Base-by-base conservation (phyloP, 2,888 invertebrate species). In the Scrobipalpa costella region DNA sequence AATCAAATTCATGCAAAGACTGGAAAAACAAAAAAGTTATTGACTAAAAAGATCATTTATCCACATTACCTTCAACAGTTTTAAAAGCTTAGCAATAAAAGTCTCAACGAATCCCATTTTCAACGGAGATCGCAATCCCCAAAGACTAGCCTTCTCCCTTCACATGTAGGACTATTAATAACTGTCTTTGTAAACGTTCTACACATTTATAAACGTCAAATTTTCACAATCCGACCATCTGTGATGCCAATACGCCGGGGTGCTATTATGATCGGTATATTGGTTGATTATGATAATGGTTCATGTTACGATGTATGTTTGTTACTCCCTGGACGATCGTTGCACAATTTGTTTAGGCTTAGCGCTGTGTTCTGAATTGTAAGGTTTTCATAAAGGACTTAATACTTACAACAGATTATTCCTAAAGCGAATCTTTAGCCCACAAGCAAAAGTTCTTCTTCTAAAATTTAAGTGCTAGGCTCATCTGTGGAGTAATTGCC, bases 151-250 rank as follows among this genome's bases (percentile, higher is more conserved):
- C n/a, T 44, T n/a, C 57, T 60, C 17, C 21, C 61, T 55, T 15
- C 34, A 55, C 34, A 55, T 55, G 27, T 55, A 2, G 34, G 27
- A 61, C 61, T 61, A 61, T 61, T 61, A 61, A 61, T 61, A 61
- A 34, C 61, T 61, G 61, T 61, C 61, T 13, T 15, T 15, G 17
- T 13, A 19, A 50, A 49, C 61, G 47, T n/a, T 44, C 44, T 44
- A 19, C 13, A 19, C 61, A 61, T 61, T 58, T 52, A 60, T 62
- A 62, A 55, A 62, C 59, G 62, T 62, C 64, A 65, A 62, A 62
- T 65, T 59, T 62, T 55, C 59, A 60, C 58, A 61, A 57, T 50
- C 21, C 40, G 13, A 11, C 19, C 63, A 63, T 63, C 63, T 63
- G 63, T 57, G 58, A 57, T 19, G n/a, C n/a, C 44, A 21, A 59